phyloP scores from a whole-genome alignment of 2,888 invertebrate genomes.

The Synergus gifuensis region DNA sequence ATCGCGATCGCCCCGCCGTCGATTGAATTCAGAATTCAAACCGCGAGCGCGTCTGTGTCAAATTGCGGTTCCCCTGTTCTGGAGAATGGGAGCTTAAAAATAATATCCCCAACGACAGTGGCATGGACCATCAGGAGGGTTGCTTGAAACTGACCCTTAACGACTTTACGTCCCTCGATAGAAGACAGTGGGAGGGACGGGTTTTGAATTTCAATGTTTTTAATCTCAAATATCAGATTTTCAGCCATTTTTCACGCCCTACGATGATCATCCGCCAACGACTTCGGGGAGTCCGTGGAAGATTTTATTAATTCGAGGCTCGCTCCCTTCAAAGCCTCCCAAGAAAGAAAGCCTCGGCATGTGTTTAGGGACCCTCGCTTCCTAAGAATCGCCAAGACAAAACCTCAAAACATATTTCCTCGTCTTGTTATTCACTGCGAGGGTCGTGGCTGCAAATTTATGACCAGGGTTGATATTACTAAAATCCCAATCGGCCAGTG shows the following conservation, averaged over 20 bases:
- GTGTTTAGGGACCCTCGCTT: constrained; percentile 55
- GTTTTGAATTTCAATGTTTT: constrained; percentile 79
- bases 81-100: constrained; percentile 65
- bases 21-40: constrained; percentile 76
- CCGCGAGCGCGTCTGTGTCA: constrained; percentile 71
- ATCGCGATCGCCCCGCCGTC: constrained; percentile 63
- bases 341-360: constrained; percentile 40
- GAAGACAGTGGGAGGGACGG: constrained; percentile 67
- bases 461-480: constrained; percentile 18
- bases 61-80: constrained; percentile 52
- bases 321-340: constrained; percentile 48
- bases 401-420: constrained; percentile 51
- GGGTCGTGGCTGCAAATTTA: constrained; percentile 44
- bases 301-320: constrained; percentile 60
- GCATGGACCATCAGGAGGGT: constrained; percentile 47
- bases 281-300: constrained; percentile 63
- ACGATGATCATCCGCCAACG: constrained; percentile 63
- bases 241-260: constrained; percentile 77
- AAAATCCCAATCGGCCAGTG: background rate
- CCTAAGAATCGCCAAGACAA: constrained; percentile 49
- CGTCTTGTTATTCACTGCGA: constrained; percentile 39
- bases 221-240: constrained; percentile 78
- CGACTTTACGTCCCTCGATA: constrained; percentile 73
- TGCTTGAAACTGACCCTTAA: constrained; percentile 77
- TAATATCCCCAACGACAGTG: constrained; percentile 67